A percentile compares a stretch with the other conserved stretches of the same genome.
Conservation (phyloP, 2,888 invertebrate genomes). For the Lasioglossum vierecki region DNA sequence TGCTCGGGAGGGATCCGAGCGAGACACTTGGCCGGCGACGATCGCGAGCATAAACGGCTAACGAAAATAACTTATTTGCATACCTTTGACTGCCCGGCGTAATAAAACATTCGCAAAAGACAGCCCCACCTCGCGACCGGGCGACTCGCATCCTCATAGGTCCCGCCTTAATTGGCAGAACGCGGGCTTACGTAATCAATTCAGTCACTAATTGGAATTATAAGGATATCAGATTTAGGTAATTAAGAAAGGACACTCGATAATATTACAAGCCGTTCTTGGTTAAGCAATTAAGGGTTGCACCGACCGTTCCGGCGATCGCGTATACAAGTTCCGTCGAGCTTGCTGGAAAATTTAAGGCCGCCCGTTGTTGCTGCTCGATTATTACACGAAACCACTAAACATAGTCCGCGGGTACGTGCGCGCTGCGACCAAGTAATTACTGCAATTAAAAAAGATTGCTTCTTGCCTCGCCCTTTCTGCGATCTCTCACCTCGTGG, state of each 20-base stretch:
- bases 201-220: conserved; percentile 72
- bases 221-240: conserved; percentile 69
- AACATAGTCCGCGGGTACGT: conserved; percentile 19
- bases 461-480: conserved; percentile 1
- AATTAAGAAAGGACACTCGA: conserved; percentile 69
- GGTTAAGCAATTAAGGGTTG: conserved; percentile 66
- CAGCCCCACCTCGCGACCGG: conserved; percentile 31
- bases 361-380: conserved; percentile 38
- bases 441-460: conserved; percentile 51
- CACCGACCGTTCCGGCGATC: conserved; percentile 14
- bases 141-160: conserved; percentile 50
- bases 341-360: conserved; percentile 43
- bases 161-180: conserved; percentile 61
- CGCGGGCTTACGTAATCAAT: conserved; percentile 64
- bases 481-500: conserved; percentile 23
- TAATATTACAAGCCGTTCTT: conserved; percentile 53
- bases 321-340: neutral
- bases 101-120: conserved; percentile 52
- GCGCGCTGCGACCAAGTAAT: conserved; percentile 52
- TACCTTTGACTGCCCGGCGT: conserved; percentile 45
- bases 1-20: neutral
- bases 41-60: conserved; percentile 7
- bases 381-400: conserved; percentile 56
- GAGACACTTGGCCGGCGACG: neutral
- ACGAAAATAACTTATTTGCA: conserved; percentile 53